These are phyloP conservation scores for Thamnaconus septentrionalis DNA, from an alignment of 2,113 vertebrate genomes.

Conservation along the genomic window DNA sequence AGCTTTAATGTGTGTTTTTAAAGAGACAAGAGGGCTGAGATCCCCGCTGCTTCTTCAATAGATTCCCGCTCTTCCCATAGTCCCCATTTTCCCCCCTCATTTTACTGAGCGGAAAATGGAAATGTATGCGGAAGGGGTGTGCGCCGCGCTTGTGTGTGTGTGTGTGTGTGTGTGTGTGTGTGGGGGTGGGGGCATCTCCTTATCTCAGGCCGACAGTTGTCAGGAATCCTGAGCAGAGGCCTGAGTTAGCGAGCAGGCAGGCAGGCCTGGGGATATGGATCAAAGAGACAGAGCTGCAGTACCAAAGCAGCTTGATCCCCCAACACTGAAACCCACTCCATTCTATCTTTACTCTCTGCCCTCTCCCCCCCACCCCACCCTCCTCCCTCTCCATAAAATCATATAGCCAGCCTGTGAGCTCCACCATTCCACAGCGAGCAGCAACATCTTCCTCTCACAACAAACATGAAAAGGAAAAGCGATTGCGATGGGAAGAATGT, in stretches of 20 bases:
- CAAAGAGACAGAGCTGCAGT: conserved; percentile 90
- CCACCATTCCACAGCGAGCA: conserved; percentile 75
- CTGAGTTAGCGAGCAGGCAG: conserved; percentile 91
- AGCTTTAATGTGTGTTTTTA: no score
- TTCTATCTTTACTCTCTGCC: conserved; percentile 56
- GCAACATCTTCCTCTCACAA: conserved; percentile 71
- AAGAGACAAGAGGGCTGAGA: no score
- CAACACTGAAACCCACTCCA: conserved; percentile 78
- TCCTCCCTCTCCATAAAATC: conserved; percentile 77
- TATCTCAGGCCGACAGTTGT: conserved; percentile 99
- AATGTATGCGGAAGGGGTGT: no score
- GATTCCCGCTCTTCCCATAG: no score
- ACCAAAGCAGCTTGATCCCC: conserved; percentile 89
- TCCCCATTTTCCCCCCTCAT: no score
- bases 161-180: conserved; percentile 47
- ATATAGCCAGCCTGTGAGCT: conserved; percentile 77
- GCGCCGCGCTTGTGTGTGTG: conserved; percentile 6
- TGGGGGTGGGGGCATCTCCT: conserved; percentile 63
- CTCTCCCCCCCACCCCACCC: conserved; percentile 38
- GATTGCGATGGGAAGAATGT: conserved; percentile 29
- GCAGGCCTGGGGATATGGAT: conserved; percentile 98
- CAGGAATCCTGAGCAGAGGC: conserved; percentile 96
- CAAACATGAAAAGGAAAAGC: conserved; percentile 54
- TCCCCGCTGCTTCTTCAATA: neutral
- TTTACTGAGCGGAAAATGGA: no score